These are phyloP conservation scores for Sussaba pulchella DNA, from an alignment of 2,888 invertebrate species.

Conservation along the genomic window DNA sequence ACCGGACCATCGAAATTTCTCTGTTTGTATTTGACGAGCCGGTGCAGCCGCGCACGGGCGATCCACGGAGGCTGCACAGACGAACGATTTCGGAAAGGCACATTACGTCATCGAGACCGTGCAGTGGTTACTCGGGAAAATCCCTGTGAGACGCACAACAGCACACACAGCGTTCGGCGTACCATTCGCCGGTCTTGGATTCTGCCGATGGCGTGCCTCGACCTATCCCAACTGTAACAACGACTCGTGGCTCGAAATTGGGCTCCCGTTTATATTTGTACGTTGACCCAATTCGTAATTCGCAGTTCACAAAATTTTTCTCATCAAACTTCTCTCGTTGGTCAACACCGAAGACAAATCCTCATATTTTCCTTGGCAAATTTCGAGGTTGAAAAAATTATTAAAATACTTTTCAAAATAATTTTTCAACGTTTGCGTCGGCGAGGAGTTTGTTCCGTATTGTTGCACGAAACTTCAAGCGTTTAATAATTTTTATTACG, in stretches of 20 bases:
- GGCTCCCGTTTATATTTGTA: no score
- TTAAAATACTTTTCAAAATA: no score
- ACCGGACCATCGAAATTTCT: not conserved
- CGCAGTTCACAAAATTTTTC: not conserved
- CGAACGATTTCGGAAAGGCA: constrained; percentile 7
- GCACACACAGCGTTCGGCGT: constrained; percentile 2
- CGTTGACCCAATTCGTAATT: not conserved
- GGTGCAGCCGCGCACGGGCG: no score
- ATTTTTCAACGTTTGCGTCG: no score
- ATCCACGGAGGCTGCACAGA: not conserved
- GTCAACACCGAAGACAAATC: no score
- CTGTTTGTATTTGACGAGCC: not conserved
- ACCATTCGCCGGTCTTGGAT: not conserved
- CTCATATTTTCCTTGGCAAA: no score
- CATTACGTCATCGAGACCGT: not conserved
- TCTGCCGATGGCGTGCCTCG: not conserved
- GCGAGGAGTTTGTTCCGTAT: not conserved
- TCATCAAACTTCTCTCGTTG: constrained; percentile 3
- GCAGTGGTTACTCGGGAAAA: not conserved
- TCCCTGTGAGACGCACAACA: not conserved
- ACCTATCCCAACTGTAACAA: not conserved
- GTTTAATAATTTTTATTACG: not conserved
- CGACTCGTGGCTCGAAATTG: not conserved
- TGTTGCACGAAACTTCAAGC: no score
- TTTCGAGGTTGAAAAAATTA: no score